phyloP scores from a whole-genome alignment of 2,888 invertebrate genomes.

The Hydrotaea diabolus region DNA sequence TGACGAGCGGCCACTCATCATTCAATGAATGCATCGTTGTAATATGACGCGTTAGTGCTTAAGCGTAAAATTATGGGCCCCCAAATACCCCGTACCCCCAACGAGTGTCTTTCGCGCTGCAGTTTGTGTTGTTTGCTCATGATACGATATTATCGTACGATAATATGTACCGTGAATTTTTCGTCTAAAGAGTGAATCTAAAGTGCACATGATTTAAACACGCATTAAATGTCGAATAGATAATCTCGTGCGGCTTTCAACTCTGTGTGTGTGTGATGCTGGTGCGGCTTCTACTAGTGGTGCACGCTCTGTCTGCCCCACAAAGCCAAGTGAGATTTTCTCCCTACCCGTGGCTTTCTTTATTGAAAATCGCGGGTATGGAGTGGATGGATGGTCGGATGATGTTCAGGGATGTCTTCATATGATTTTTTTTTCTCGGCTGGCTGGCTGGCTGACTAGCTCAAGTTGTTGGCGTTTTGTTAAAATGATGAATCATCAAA shows the following conservation, averaged over 20 bases:
- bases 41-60: constrained; percentile 12
- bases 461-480: not conserved
- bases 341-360: constrained; percentile 29
- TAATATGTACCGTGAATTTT: not conserved
- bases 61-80: constrained; percentile 40
- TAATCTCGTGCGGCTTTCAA: constrained; percentile 25
- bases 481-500: constrained; percentile 54
- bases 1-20: constrained; percentile 41
- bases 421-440: not conserved
- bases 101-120: too few species aligned
- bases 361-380: constrained; percentile 45
- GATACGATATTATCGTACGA: constrained; percentile 11
- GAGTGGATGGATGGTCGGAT: not conserved
- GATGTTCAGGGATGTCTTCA: not conserved
- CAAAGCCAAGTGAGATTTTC: constrained; percentile 35
- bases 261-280: constrained; percentile 14
- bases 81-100: not conserved
- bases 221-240: constrained; percentile 54
- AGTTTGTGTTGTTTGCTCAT: too few species aligned
- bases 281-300: too few species aligned
- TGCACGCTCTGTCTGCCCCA: not conserved
- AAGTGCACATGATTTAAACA: constrained; percentile 58
- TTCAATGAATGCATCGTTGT: constrained; percentile 38
- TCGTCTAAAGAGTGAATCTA: constrained; percentile 39
- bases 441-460: not conserved